phyloP scores from a whole-genome alignment of 2,888 invertebrate genomes.

The Coenonympha glycerion region DNA sequence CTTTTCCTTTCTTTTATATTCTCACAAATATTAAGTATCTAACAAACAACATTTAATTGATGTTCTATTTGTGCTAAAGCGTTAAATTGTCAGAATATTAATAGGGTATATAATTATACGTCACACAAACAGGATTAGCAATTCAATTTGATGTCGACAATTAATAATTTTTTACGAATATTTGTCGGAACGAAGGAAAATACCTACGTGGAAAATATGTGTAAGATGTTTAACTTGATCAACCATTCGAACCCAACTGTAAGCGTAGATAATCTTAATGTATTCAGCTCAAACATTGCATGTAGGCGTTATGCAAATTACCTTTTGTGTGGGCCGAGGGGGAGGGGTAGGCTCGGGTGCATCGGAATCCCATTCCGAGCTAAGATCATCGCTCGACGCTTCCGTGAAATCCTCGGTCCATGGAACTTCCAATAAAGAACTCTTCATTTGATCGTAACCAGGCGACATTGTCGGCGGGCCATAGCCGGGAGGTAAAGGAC shows the following conservation, averaged over 20 bases:
- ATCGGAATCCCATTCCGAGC: conserved; percentile 94
- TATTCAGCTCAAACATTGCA: conserved; percentile 11
- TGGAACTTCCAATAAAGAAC: conserved; percentile 84
- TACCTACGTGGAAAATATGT: background rate
- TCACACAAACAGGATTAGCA: conserved; percentile 31
- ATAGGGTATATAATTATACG: conserved; percentile 1
- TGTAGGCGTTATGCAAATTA: conserved; percentile 31
- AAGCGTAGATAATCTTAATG: conserved; percentile 5
- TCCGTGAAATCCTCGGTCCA: conserved; percentile 88
- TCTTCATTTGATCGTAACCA: conserved; percentile 88
- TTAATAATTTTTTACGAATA: conserved; percentile 29
- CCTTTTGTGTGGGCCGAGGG: conserved; percentile 60
- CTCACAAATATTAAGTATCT: too few relatives aligned
- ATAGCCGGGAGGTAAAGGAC: conserved; percentile 68
- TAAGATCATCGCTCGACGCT: conserved; percentile 92
- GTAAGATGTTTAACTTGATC: background rate
- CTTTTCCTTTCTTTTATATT: too few relatives aligned
- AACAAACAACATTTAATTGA: background rate
- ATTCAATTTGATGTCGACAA: conserved; percentile 32
- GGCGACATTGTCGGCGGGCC: conserved; percentile 69
- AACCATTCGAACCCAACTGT: background rate
- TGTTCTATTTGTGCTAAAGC: background rate
- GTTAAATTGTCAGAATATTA: background rate
- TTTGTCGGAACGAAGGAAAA: background rate
- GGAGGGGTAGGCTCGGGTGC: conserved; percentile 76